A percentile compares a stretch with the other conserved stretches of the same genome.
phyloP scores from a whole-genome alignment of 2,888 invertebrate genomes.

The Maniola hyperantus region DNA sequence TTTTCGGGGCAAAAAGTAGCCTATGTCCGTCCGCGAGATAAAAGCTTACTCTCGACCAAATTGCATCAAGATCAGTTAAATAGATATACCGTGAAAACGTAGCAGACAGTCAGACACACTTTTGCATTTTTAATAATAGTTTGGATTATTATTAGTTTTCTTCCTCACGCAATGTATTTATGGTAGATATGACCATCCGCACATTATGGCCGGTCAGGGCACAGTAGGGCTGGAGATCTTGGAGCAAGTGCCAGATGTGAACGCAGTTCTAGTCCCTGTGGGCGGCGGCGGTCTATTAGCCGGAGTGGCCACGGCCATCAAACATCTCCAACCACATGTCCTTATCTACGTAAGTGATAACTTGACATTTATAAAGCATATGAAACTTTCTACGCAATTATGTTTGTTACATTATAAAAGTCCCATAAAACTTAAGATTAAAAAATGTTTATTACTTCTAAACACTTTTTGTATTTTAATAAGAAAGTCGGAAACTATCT shows the following conservation, averaged over 20 bases:
- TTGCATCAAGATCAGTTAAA: no score
- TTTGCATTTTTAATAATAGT: no score
- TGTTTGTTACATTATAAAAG: no score
- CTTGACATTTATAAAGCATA: background rate
- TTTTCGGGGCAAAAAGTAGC: no score
- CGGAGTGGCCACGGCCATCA: conserved; percentile 94
- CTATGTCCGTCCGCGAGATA: no score
- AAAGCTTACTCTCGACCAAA: no score
- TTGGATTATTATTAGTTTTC: no score
- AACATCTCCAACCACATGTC: conserved; percentile 91
- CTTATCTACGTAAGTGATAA: conserved; percentile 90
- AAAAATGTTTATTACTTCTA: background rate
- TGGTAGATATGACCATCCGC: conserved; percentile 94
- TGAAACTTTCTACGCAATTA: background rate
- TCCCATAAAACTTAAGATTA: no score
- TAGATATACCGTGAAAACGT: no score
- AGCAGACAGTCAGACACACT: no score
- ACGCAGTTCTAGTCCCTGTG: conserved; percentile 95
- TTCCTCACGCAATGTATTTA: background rate
- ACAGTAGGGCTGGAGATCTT: conserved; percentile 96
- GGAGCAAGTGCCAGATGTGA: conserved; percentile 93
- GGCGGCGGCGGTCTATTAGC: conserved; percentile 97
- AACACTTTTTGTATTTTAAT: no score
- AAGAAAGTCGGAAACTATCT: no score
- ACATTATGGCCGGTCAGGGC: conserved; percentile 97